phyloP scores from a whole-genome alignment of 1,140 invertebrate genomes.

The Teleopsis dalmanni region DNA sequence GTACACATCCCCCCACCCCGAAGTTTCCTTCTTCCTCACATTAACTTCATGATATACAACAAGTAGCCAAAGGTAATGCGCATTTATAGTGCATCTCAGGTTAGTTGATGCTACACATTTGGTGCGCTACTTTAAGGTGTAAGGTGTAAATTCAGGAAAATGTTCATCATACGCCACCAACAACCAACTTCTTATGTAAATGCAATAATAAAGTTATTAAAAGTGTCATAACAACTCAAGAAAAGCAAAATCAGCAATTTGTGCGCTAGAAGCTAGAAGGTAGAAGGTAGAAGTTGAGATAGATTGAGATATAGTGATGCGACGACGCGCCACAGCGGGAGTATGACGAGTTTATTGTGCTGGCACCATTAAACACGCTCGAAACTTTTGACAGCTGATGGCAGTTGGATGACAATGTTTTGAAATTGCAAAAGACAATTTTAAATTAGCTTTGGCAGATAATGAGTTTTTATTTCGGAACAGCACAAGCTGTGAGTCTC shows the following conservation, averaged over 20 bases:
- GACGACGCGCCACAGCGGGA: no score
- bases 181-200: slow-evolving; percentile 4
- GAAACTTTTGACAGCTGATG: slow-evolving; percentile 11
- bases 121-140: not conserved
- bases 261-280: not conserved
- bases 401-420: slow-evolving; percentile 10
- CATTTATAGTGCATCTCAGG: not conserved
- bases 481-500: no score
- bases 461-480: no score
- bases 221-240: slow-evolving; percentile 44
- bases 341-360: slow-evolving; percentile 8
- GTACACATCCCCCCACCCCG: slow-evolving; percentile 1
- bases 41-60: not conserved
- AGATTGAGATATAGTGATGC: no score
- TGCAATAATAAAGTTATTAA: slow-evolving; percentile 46
- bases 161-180: slow-evolving; percentile 8
- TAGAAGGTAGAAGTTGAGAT: not conserved
- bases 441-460: no score
- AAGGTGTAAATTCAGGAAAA: slow-evolving; percentile 1
- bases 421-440: slow-evolving; percentile 3
- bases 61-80: not conserved
- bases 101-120: not conserved
- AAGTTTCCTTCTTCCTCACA: not conserved
- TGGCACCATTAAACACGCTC: slow-evolving; percentile 8
- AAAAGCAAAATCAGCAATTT: slow-evolving; percentile 12